These are phyloP conservation scores for Bettongia penicillata DNA, from an alignment of 2,113 vertebrate species.

Conservation along the genomic window DNA sequence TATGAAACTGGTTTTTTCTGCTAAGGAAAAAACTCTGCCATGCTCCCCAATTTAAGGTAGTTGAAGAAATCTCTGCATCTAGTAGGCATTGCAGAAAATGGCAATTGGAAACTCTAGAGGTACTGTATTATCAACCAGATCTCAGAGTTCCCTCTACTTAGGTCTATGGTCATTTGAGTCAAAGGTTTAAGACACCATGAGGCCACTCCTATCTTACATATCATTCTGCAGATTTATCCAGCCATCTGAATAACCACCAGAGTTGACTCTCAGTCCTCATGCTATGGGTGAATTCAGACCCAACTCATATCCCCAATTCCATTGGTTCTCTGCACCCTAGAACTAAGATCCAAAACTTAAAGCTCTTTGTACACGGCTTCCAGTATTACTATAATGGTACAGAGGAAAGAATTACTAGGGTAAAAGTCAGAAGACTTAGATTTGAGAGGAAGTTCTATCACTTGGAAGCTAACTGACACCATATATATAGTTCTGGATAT, in stretches of 20 bases:
- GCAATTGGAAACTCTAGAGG: background rate
- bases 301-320: background rate
- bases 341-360: background rate
- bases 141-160: background rate
- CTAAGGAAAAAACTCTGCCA: background rate
- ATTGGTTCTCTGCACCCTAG: background rate
- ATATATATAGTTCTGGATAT: background rate
- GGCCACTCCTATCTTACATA: background rate
- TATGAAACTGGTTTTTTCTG: slow-evolving; percentile 38
- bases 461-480: background rate
- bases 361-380: background rate
- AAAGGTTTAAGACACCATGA: background rate
- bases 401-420: background rate
- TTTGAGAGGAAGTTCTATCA: background rate
- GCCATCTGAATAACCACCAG: background rate
- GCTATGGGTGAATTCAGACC: background rate
- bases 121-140: background rate
- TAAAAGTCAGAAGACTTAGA: background rate
- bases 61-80: background rate
- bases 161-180: background rate
- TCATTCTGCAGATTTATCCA: background rate
- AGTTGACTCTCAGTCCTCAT: background rate
- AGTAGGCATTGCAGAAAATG: background rate
- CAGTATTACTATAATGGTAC: background rate
- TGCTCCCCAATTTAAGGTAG: background rate